These are phyloP conservation scores for Paraplagusia blochii DNA, from an alignment of 2,113 vertebrate species.

Conservation along the genomic window DNA sequence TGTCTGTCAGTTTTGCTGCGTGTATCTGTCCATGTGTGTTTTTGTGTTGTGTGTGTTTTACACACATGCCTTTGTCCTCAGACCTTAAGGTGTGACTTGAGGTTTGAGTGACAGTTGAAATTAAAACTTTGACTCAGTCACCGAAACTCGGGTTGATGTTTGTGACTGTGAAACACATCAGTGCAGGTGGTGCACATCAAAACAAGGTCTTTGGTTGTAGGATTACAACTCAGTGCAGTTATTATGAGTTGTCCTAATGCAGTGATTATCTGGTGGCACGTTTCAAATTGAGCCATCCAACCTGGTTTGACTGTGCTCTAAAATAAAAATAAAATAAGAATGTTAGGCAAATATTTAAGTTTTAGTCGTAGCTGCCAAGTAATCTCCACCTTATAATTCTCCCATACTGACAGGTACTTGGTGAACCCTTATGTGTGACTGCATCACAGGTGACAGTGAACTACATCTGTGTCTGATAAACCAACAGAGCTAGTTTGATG, in stretches of 20 bases:
- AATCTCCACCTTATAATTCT: too few relatives aligned
- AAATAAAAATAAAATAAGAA: too few relatives aligned
- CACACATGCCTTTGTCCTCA: constrained; percentile 64
- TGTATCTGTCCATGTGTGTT: not conserved
- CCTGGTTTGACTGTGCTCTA: too few relatives aligned
- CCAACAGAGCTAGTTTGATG: not conserved
- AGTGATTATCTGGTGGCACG: too few relatives aligned
- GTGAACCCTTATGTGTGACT: too few relatives aligned
- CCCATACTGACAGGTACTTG: constrained; percentile 1
- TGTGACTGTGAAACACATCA: too few relatives aligned
- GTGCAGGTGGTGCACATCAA: too few relatives aligned
- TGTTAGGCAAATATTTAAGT: too few relatives aligned
- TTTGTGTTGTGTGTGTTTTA: constrained; percentile 25
- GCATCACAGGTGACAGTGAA: too few relatives aligned
- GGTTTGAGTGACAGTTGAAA: constrained; percentile 48
- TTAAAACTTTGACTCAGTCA: constrained; percentile 31
- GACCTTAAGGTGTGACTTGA: constrained; percentile 47
- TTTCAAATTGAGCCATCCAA: too few relatives aligned
- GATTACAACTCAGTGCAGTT: constrained; percentile 28
- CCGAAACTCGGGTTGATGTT: not conserved
- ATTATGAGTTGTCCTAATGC: constrained; percentile 36
- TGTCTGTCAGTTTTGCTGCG: constrained; percentile 18
- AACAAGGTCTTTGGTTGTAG: constrained; percentile 1
- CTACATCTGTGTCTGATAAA: too few relatives aligned
- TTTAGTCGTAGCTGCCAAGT: too few relatives aligned